Percentiles rank a stretch among this genome's conserved stretches.
phyloP scores from a whole-genome alignment of 2,888 invertebrate genomes.

The Acanthosoma haemorrhoidale region DNA sequence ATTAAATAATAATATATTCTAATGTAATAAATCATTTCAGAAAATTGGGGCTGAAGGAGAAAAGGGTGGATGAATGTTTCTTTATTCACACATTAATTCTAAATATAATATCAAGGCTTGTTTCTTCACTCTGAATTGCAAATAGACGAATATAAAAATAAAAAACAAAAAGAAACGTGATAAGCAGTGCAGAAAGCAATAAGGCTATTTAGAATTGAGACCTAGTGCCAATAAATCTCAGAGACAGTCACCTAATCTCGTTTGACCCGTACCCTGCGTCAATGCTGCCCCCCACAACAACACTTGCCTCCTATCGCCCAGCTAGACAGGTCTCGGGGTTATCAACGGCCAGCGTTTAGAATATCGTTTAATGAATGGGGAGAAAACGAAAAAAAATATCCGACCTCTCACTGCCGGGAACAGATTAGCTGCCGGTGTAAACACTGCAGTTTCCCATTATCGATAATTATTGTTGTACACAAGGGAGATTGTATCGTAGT shows the following conservation, averaged over 20 bases:
- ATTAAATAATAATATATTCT: too few species aligned
- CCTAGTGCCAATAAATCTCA: neutral
- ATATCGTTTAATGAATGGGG: neutral
- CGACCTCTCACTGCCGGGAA: neutral
- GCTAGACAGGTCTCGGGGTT: constrained; percentile 9
- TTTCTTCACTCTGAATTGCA: too few species aligned
- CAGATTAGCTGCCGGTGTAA: neutral
- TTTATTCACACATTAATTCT: too few species aligned
- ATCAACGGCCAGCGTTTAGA: neutral
- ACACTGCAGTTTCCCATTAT: neutral
- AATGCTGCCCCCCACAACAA: neutral
- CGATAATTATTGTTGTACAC: too few species aligned
- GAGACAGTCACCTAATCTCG: neutral
- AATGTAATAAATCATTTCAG: too few species aligned
- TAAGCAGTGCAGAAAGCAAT: neutral
- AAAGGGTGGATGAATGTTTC: too few species aligned
- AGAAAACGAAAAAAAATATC: neutral
- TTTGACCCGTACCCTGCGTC: constrained; percentile 9
- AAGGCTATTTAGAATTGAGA: neutral
- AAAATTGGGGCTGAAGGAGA: too few species aligned
- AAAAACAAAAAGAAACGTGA: neutral
- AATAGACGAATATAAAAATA: too few species aligned
- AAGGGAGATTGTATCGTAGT: too few species aligned
- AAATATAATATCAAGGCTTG: too few species aligned
- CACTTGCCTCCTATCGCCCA: neutral